phyloP scores from a whole-genome alignment of 1,140 invertebrate species.

The Zaprionus taronus region DNA sequence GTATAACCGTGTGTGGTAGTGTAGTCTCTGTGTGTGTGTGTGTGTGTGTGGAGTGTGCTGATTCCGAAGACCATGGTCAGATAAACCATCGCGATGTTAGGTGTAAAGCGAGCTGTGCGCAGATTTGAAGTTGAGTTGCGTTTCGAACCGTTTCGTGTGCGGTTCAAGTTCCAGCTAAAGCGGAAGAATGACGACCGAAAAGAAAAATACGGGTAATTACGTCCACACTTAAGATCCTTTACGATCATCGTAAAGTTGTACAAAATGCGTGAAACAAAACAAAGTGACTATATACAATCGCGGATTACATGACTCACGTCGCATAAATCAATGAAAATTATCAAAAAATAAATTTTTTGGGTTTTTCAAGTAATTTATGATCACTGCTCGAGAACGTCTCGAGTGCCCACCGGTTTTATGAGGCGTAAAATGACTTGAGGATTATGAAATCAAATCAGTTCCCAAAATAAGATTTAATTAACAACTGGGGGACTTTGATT shows the following conservation, averaged over 20 bases:
- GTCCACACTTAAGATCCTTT: not conserved
- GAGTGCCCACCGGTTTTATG: not conserved
- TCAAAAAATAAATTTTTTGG: not conserved
- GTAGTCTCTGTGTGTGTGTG: not conserved
- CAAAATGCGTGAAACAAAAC: not conserved
- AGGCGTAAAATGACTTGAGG: not conserved
- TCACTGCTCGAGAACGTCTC: not conserved
- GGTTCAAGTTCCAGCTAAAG: slow-evolving; percentile 22
- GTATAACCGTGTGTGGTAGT: not conserved
- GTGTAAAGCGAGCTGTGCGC: slow-evolving; percentile 51
- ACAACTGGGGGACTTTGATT: not conserved
- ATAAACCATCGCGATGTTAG: slow-evolving; percentile 49
- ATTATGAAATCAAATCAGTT: slow-evolving; percentile 2
- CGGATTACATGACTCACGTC: not conserved
- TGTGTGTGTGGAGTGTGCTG: slow-evolving; percentile 47
- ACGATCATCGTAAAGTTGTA: not conserved
- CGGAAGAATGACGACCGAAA: slow-evolving; percentile 47
- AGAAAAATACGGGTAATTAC: slow-evolving; percentile 50
- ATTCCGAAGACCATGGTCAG: slow-evolving; percentile 45
- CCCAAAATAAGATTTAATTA: slow-evolving; percentile 3
- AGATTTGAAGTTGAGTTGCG: slow-evolving; percentile 39
- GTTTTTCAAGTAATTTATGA: not conserved
- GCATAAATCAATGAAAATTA: slow-evolving; percentile 2
- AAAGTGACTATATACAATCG: not conserved
- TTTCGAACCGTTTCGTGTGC: slow-evolving; percentile 23